phyloP scores from a whole-genome alignment of 2,797 vertebrate species.

The Acanthurus tractus region DNA sequence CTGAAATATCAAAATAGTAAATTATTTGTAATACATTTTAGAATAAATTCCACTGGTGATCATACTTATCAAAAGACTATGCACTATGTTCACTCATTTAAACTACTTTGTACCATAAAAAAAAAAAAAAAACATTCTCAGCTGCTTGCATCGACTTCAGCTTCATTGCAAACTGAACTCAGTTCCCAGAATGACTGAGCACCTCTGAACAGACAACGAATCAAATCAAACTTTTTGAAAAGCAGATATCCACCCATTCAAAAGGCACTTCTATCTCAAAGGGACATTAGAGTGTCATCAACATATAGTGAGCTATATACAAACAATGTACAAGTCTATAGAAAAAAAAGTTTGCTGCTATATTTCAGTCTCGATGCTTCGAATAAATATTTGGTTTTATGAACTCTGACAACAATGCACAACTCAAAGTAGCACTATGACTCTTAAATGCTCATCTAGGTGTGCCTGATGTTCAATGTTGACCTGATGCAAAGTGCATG shows the following conservation, averaged over 20 bases:
- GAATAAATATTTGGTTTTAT: slow-evolving; percentile 77
- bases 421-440: slow-evolving; percentile 3
- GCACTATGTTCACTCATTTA: slow-evolving; percentile 36
- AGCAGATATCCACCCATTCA: slow-evolving; percentile 58
- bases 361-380: slow-evolving; percentile 52
- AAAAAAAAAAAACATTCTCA: slow-evolving; percentile 8
- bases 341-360: slow-evolving; percentile 48
- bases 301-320: slow-evolving; percentile 73
- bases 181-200: slow-evolving; percentile 3
- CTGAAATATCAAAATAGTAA: slow-evolving; percentile 71
- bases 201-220: slow-evolving; percentile 27
- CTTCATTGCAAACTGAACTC: slow-evolving; percentile 26
- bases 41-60: slow-evolving; percentile 44
- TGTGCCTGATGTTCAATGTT: slow-evolving; percentile 1
- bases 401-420: slow-evolving; percentile 40
- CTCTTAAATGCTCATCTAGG: slow-evolving; percentile 2
- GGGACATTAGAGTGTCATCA: slow-evolving; percentile 51
- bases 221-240: slow-evolving; percentile 29
- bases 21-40: slow-evolving; percentile 58
- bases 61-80: slow-evolving; percentile 49
- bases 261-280: slow-evolving; percentile 61
- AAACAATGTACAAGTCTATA: slow-evolving; percentile 75
- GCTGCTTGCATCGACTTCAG: slow-evolving; percentile 36
- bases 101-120: slow-evolving; percentile 52
- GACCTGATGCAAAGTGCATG: slow-evolving; percentile 6